Percentiles rank a stretch among this genome's conserved stretches.
These are phyloP conservation scores for Furcula furcula DNA, from an alignment of 2,888 invertebrate genomes.

Conservation along the genomic window DNA sequence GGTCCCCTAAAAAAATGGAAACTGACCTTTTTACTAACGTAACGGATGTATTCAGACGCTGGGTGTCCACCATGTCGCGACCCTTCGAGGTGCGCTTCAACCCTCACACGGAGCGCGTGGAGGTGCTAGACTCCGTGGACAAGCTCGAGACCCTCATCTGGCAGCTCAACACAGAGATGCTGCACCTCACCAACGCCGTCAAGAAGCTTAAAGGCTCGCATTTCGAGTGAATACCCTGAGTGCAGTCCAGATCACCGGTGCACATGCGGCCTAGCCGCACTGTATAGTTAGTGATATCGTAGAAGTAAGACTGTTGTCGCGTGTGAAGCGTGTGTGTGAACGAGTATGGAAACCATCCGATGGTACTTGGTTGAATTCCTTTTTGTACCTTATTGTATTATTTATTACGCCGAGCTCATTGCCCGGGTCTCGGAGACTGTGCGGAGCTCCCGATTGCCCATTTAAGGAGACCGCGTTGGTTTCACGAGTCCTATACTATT, in stretches of 20 bases:
- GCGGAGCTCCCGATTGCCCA: constrained; percentile 73
- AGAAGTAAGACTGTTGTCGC: constrained; percentile 72
- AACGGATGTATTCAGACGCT: constrained; percentile 82
- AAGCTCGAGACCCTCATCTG: constrained; percentile 91
- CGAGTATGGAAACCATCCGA: constrained; percentile 70
- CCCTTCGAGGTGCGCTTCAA: constrained; percentile 99
- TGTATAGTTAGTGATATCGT: constrained; percentile 81
- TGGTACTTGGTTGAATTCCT: constrained; percentile 71
- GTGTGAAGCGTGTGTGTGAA: constrained; percentile 65
- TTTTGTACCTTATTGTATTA: constrained; percentile 76
- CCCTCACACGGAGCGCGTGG: constrained; percentile 98
- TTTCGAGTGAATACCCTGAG: constrained; percentile 69
- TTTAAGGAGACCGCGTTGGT: constrained; percentile 65
- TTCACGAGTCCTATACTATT: constrained; percentile 66
- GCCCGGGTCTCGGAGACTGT: constrained; percentile 68
- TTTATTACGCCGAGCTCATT: constrained; percentile 80
- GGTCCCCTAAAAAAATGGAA: no score
- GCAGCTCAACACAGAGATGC: constrained; percentile 93
- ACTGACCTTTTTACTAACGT: constrained; percentile 1
- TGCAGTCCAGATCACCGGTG: constrained; percentile 53
- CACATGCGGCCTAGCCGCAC: constrained; percentile 69
- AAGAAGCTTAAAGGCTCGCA: constrained; percentile 90
- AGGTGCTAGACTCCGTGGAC: constrained; percentile 95
- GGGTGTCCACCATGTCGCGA: constrained; percentile 96
- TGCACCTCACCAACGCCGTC: constrained; percentile 93